Percentiles rank a stretch among this genome's conserved stretches.
phyloP scores from a whole-genome alignment of 2,888 invertebrate genomes.

The Augiades crinisus region DNA sequence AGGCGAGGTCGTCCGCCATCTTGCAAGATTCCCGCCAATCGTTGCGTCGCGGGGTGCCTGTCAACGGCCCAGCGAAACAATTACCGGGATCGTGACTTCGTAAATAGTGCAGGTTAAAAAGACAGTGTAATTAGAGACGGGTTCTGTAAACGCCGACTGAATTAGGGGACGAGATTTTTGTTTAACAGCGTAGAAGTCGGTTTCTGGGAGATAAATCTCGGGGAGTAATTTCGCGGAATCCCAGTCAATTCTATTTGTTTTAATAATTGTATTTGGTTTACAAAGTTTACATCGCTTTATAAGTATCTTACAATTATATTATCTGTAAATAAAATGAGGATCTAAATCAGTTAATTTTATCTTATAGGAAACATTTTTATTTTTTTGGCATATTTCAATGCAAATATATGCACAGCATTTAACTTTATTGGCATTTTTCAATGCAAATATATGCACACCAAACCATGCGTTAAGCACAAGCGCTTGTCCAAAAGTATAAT shows the following conservation, averaged over 20 bases:
- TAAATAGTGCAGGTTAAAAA: slow-evolving; percentile 53
- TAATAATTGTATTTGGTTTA: too few species aligned
- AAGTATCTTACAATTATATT: too few species aligned
- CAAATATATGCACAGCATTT: too few species aligned
- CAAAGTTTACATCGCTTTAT: too few species aligned
- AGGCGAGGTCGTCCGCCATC: slow-evolving; percentile 73
- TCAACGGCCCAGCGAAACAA: slow-evolving; percentile 67
- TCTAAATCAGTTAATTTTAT: too few species aligned
- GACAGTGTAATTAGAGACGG: slow-evolving; percentile 54
- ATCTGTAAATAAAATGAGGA: too few species aligned
- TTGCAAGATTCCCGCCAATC: slow-evolving; percentile 70
- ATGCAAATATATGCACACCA: slow-evolving; percentile 22
- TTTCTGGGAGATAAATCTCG: not conserved
- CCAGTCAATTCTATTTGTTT: too few species aligned
- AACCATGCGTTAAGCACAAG: not conserved
- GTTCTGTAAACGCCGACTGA: slow-evolving; percentile 34
- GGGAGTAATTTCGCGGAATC: too few species aligned
- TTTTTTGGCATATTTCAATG: too few species aligned
- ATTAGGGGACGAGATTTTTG: slow-evolving; percentile 19
- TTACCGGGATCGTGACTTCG: slow-evolving; percentile 64
- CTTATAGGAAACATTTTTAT: too few species aligned
- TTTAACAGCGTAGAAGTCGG: not conserved
- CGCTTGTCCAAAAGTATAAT: slow-evolving; percentile 15
- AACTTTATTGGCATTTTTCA: slow-evolving; percentile 25
- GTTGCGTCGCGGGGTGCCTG: slow-evolving; percentile 61